Evolutionary conservation across 2,113 vertebrate genomes (phyloP).

Genomic region (Dendropsophus ebraccatus): DNA sequence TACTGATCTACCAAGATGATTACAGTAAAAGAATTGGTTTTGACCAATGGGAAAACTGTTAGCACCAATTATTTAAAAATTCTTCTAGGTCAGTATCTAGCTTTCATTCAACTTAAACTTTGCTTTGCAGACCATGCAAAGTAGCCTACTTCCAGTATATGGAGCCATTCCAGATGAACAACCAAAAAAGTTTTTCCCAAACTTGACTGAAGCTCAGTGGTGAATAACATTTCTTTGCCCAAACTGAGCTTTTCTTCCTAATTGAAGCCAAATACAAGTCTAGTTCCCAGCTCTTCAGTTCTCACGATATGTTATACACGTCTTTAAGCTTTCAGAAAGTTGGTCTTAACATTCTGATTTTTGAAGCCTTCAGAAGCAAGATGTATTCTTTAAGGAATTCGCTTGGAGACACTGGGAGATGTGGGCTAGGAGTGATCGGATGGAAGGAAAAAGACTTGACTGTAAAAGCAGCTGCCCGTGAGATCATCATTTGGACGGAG

Average conservation of each 20-base stretch:
- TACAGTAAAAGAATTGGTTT: no score
- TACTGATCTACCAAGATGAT: no score
- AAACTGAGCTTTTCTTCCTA: not conserved
- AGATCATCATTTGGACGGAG: slow-evolving; percentile 78
- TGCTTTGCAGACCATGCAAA: not conserved
- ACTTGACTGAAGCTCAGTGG: not conserved
- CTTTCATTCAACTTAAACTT: not conserved
- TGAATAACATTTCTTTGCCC: not conserved
- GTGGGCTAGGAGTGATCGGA: slow-evolving; percentile 57
- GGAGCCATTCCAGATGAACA: not conserved
- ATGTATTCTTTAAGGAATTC: slow-evolving; percentile 4
- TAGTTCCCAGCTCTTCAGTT: not conserved
- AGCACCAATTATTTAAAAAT: no score
- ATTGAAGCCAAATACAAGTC: not conserved
- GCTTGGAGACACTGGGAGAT: not conserved
- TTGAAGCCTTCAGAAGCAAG: not conserved
- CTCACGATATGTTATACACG: not conserved
- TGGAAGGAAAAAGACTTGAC: slow-evolving; percentile 72
- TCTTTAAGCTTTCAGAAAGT: slow-evolving; percentile 1
- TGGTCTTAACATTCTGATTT: not conserved
- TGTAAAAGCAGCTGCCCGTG: slow-evolving; percentile 70
- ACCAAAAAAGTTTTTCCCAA: not conserved
- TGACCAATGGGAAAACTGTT: no score
- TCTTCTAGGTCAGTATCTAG: no score
- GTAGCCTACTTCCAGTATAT: not conserved